Evolutionary conservation across 2,797 vertebrate species (phyloP).

Genomic region (Muscicapa comitata): DNA sequence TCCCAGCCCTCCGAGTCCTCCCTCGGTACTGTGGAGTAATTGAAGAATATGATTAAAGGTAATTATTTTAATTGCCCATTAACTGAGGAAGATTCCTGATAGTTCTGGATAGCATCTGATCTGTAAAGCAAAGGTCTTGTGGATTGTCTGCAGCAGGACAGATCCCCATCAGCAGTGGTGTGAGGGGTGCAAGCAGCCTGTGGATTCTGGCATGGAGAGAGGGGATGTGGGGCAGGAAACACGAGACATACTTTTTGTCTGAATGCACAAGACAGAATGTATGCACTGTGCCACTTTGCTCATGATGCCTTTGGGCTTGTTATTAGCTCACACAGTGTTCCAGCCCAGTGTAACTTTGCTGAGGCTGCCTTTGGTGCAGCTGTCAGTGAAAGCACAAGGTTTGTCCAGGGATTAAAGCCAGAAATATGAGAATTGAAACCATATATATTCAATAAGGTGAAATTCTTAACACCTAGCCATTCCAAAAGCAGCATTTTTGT

Average conservation of each 20-base stretch:
- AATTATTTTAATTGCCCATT: constrained; percentile 33
- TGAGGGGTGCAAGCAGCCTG: not conserved
- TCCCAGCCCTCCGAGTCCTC: not conserved
- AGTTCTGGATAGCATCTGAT: not conserved
- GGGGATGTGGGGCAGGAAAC: not conserved
- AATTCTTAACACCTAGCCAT: not conserved
- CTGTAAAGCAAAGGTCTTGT: not conserved
- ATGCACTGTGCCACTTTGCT: not conserved
- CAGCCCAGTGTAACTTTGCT: not conserved
- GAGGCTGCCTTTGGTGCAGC: not conserved
- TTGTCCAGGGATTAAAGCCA: not conserved
- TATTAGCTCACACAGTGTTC: not conserved
- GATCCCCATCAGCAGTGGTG: not conserved
- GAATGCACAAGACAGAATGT: not conserved
- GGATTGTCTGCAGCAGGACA: not conserved
- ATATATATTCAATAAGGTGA: not conserved
- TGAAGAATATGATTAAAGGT: constrained; percentile 28
- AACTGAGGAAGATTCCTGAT: not conserved
- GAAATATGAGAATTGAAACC: not conserved
- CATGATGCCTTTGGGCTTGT: not conserved
- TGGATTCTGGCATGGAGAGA: not conserved
- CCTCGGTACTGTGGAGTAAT: not conserved
- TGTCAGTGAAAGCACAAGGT: not conserved
- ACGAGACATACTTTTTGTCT: not conserved
- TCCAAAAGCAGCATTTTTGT: not conserved